Conservation (phyloP, 2,797 vertebrate genomes). For the Ambastaia sidthimunki region DNA sequence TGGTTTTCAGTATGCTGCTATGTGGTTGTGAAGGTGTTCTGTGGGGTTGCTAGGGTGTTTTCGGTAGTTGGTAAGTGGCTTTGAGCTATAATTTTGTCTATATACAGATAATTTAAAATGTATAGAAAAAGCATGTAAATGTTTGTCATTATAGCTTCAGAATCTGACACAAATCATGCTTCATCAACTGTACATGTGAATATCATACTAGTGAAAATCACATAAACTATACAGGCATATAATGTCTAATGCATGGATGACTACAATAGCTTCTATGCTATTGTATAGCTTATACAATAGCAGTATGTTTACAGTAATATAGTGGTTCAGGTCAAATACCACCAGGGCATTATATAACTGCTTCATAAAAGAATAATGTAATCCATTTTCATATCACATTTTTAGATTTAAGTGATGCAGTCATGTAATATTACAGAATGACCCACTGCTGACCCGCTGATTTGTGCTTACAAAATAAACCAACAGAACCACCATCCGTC, state of each 20-base stretch:
- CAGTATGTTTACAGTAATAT: background rate
- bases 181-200: too few species aligned
- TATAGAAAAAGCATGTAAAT: too few species aligned
- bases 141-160: too few species aligned
- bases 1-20: too few species aligned
- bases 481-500: background rate
- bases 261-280: background rate
- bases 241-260: background rate
- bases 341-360: constrained; percentile 19
- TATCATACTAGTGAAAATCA: background rate
- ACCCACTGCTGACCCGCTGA: background rate
- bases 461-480: background rate
- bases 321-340: constrained; percentile 24
- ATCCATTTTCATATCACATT: constrained; percentile 17
- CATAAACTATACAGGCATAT: background rate
- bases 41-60: background rate
- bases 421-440: constrained; percentile 14
- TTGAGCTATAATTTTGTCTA: too few species aligned
- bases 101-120: too few species aligned
- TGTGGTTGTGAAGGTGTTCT: too few species aligned
- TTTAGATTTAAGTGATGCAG: constrained; percentile 12
- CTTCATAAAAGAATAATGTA: background rate
- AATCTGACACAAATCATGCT: too few species aligned
- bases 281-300: too few species aligned
- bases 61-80: background rate